phyloP scores from a whole-genome alignment of 2,113 vertebrate genomes.

The Lipophrys pholis region DNA sequence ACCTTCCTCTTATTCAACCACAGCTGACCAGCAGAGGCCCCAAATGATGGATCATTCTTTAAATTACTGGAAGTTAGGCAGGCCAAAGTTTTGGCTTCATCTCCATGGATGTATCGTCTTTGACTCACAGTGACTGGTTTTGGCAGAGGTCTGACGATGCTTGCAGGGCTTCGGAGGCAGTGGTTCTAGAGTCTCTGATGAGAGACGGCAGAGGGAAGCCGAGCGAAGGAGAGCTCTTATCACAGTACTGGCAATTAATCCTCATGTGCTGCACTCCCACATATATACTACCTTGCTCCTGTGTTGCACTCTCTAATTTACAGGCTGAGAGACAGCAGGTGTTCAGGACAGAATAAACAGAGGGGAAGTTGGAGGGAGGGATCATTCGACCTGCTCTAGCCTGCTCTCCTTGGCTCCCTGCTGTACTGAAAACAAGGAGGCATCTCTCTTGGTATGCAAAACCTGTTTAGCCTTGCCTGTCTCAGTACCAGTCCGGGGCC shows the following conservation, averaged over 20 bases:
- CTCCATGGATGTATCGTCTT: slow-evolving; percentile 50
- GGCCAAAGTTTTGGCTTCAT: slow-evolving; percentile 35
- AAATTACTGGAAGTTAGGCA: slow-evolving; percentile 31
- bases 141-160: slow-evolving; percentile 31
- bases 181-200: slow-evolving; percentile 25
- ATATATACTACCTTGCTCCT: slow-evolving; percentile 56
- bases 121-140: slow-evolving; percentile 47
- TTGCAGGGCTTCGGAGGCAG: slow-evolving; percentile 32
- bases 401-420: slow-evolving; percentile 60
- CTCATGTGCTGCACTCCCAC: slow-evolving; percentile 48
- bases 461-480: slow-evolving; percentile 58
- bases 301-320: slow-evolving; percentile 73
- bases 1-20: slow-evolving; percentile 14
- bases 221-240: slow-evolving; percentile 56
- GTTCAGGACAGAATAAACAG: slow-evolving; percentile 68
- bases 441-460: slow-evolving; percentile 70
- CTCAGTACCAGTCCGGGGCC: slow-evolving; percentile 43
- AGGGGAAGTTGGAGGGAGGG: slow-evolving; percentile 57
- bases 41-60: slow-evolving; percentile 46
- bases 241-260: slow-evolving; percentile 65
- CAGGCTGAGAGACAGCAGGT: slow-evolving; percentile 73
- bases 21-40: slow-evolving; percentile 59
- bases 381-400: slow-evolving; percentile 35
- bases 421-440: slow-evolving; percentile 59
- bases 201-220: slow-evolving; percentile 40